Evolutionary conservation across 2,888 invertebrate species (phyloP), one percentile per base, ranked within the genome.

Genomic region (Sphaerolaimus hirsutus): DNA sequence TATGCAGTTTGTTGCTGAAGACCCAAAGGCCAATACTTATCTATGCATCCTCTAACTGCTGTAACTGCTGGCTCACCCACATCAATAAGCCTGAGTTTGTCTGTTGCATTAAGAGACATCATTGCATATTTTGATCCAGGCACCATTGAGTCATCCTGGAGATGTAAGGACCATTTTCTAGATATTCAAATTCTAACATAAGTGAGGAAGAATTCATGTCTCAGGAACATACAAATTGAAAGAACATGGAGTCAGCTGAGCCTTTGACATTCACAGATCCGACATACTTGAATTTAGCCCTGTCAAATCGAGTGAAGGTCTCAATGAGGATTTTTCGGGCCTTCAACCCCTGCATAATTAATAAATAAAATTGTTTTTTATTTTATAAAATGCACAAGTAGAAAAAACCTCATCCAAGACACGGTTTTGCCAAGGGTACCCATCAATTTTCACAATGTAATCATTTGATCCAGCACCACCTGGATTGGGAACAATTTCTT

Each of bases 211-310:
- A n/a, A n/a, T 29, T 14, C 14, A 14, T 14, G 29, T 10, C 7
- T 29, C 29, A 10, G 29, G 7, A 29, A 7, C 14, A 29, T 10
- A 36, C 36, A 4, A n/a, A 19, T 32, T 43, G 19, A 21, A 51
- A 51, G 43, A 51, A 51, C 17, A 51, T 36, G 27, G 27, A 25
- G 43, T 51, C 51, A 12, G 51, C 48, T 2, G 48, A 48, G 24
- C 50, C 51, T 26, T 51, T 51, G 17, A 51, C 22, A 25, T 51
- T 51, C 14, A 24, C 45, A 5, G 48, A 41, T 10, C 45, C 44
- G 22, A 26, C 36, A 24, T 35, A 45, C 17, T 26, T 22, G 41
- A 35, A 45, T 24, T 47, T 22, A 21, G 23, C 24, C 14, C 14
- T 2, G 27, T 45, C 44, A 41, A 51, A 49, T 12, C 26, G 10